Evolutionary conservation across 2,113 vertebrate genomes (phyloP), one percentile per base, ranked within the genome.

Genomic region (Sarotherodon lohbergeri): DNA sequence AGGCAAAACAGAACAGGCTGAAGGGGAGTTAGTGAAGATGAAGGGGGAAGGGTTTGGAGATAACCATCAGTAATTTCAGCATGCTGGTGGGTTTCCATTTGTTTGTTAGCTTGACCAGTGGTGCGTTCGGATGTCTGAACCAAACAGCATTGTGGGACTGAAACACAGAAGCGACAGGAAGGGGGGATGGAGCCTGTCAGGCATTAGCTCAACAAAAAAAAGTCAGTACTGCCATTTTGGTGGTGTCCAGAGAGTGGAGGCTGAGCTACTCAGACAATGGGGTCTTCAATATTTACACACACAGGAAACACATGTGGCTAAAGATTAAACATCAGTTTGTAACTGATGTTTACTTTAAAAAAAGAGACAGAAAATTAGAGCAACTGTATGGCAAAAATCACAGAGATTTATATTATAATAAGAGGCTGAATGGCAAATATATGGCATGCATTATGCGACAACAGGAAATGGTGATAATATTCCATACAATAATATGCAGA

Each of bases 1-100:
- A 90, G 41, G 88, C 46, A 86, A 41, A 84, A 83, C 52, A 73
- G 19, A 55, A n/a, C 11, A 22, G 56, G 32, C 19, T 56, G 61
- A 55, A 61, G 55, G 80, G 39, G 80, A 83, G 81, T 32, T 9
- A 39, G 55, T 59, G 14, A 68, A 66, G 80, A 86, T 52, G 82
- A 41, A 7, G 80, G 80, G 86, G 89, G 82, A 27, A 52, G 83
- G 84, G 71, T 54, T 79, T 27, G 82, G 50, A 91, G 95, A 97
- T 96, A 96, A 94, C 91, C 93, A 96, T 97, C 96, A 96, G 94
- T 95, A 95, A 97, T 96, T 96, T 96, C 95, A 92, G 94, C 88
- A 81, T 88, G 94, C 93, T 92, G 92, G 81, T 81, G 83, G 91
- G 91, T 96, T 93, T 95, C 95, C 96, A 94, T 96, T 96, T 96